Evolutionary conservation across 2,113 vertebrate genomes (phyloP).

Genomic region (Alligator mississippiensis): DNA sequence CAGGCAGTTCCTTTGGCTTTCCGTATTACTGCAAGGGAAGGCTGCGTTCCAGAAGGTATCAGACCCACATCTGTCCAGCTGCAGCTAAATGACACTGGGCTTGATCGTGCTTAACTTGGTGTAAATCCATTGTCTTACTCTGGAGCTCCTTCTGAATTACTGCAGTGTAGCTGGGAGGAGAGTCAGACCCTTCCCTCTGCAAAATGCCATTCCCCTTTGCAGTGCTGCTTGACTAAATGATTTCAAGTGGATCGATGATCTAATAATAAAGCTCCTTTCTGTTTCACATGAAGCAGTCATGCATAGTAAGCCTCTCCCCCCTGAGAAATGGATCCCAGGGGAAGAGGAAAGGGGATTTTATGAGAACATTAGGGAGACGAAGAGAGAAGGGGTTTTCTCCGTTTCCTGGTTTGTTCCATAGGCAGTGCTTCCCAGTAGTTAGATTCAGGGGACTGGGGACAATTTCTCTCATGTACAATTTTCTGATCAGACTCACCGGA

Average conservation of each 20-base stretch:
- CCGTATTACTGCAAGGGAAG: neutral
- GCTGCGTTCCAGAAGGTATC: rapidly evolving
- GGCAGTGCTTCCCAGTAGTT: neutral
- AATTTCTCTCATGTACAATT: neutral
- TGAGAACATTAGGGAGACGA: neutral
- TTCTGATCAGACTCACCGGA: neutral
- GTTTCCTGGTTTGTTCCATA: neutral
- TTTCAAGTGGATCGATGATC: neutral
- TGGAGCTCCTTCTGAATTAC: neutral
- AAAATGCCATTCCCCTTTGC: neutral
- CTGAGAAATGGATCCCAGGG: neutral
- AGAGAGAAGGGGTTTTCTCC: neutral
- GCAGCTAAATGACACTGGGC: neutral
- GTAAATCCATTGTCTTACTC: neutral
- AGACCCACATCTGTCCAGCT: neutral
- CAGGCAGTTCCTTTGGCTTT: neutral
- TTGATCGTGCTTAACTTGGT: neutral
- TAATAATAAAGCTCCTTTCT: neutral
- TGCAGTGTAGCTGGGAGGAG: neutral
- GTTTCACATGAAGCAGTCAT: neutral
- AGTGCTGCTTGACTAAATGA: neutral
- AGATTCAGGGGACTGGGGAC: neutral
- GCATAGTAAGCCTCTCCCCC: neutral
- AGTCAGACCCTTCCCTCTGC: neutral
- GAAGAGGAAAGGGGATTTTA: neutral